Conservation (phyloP, 2,113 vertebrate genomes). For the Promerops cafer region DNA sequence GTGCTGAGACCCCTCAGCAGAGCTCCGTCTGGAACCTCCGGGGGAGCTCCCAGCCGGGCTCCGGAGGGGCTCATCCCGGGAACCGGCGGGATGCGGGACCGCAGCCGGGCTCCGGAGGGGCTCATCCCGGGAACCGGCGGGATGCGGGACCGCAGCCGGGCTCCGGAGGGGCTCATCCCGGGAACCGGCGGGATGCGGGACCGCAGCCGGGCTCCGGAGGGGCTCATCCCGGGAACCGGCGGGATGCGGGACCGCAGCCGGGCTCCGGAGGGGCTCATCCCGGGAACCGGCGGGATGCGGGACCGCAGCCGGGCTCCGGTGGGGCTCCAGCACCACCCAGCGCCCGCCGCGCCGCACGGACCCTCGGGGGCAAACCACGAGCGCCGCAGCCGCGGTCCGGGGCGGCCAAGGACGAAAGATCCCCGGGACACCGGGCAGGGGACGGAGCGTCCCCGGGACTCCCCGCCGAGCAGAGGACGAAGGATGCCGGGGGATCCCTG, state of each 20-base stretch:
- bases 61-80: not conserved
- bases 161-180: no score
- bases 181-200: not conserved
- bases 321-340: slow-evolving; percentile 49
- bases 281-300: not conserved
- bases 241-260: not conserved
- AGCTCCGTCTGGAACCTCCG: not conserved
- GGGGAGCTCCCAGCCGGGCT: not conserved
- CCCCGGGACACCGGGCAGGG: not conserved
- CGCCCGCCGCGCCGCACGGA: not conserved
- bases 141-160: not conserved
- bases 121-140: not conserved
- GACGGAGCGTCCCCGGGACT: not conserved
- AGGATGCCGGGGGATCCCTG: not conserved
- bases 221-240: not conserved
- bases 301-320: not conserved
- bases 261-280: not conserved
- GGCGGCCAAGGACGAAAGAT: not conserved
- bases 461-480: no score
- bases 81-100: not conserved
- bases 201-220: not conserved
- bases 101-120: not conserved
- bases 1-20: not conserved
- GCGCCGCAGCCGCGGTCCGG: not conserved
- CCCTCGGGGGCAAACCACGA: not conserved